phyloP scores from a whole-genome alignment of 2,888 invertebrate genomes.

The Zaprionus obscuricornis region DNA sequence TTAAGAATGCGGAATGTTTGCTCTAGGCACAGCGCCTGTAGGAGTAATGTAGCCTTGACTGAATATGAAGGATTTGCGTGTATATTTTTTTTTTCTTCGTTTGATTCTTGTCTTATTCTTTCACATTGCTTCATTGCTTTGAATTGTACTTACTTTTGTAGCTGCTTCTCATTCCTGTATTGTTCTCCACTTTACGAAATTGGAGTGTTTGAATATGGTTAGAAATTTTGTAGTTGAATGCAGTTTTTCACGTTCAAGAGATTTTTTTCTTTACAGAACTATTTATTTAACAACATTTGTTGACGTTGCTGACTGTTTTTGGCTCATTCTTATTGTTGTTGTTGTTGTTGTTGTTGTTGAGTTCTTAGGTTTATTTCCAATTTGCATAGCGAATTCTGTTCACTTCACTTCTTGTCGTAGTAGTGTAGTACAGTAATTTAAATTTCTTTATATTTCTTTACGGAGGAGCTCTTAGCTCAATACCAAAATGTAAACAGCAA shows the following conservation, averaged over 20 bases:
- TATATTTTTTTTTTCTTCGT: too few species aligned
- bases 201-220: conserved; percentile 33
- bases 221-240: conserved; percentile 30
- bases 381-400: too few species aligned
- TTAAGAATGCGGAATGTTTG: too few species aligned
- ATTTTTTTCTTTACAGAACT: conserved; percentile 31
- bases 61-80: too few species aligned
- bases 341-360: conserved; percentile 17
- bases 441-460: conserved; percentile 37
- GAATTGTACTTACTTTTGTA: background rate
- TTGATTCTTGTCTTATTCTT: too few species aligned
- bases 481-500: too few species aligned
- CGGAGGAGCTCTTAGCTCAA: background rate
- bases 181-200: too few species aligned
- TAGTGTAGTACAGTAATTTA: conserved; percentile 65
- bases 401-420: conserved; percentile 42
- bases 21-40: too few species aligned
- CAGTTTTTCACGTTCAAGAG: conserved; percentile 40
- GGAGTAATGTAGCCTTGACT: too few species aligned
- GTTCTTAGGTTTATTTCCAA: conserved; percentile 37
- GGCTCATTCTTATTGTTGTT: conserved; percentile 25
- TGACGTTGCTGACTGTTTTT: too few species aligned
- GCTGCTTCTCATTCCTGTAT: background rate
- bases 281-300: conserved; percentile 51
- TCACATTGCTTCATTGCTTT: too few species aligned